A percentile compares a stretch with the other conserved stretches of the same genome.
phyloP scores from a whole-genome alignment of 2,888 invertebrate species.

The Ennomos quercinarius region DNA sequence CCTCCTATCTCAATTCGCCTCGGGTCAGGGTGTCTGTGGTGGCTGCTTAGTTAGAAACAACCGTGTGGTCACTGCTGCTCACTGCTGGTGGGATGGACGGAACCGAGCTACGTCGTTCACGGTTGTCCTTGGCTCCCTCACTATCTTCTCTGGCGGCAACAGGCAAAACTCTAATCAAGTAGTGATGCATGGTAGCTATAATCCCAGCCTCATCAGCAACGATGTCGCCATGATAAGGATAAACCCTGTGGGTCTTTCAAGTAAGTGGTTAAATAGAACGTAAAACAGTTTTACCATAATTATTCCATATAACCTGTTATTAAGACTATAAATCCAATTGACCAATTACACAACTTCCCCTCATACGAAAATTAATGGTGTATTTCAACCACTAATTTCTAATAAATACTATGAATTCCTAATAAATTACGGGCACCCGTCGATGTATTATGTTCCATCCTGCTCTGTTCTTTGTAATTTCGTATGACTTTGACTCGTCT shows the following conservation, averaged over 20 bases:
- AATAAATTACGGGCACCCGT: too few species aligned
- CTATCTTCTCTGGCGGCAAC: conserved; percentile 59
- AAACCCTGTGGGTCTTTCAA: conserved; percentile 29
- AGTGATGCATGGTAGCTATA: conserved; percentile 55
- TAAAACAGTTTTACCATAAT: too few species aligned
- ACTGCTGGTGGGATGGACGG: conserved; percentile 62
- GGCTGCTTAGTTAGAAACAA: conserved; percentile 50
- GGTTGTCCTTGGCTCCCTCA: conserved; percentile 60
- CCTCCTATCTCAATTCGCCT: conserved; percentile 34
- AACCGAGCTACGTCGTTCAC: conserved; percentile 54
- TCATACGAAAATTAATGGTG: too few species aligned
- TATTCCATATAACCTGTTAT: too few species aligned
- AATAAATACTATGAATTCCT: too few species aligned
- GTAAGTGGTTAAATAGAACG: conserved; percentile 39
- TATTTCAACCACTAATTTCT: too few species aligned
- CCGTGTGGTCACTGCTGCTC: conserved; percentile 56
- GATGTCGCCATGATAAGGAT: conserved; percentile 58
- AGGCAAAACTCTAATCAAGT: conserved; percentile 49
- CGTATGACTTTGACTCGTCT: too few species aligned
- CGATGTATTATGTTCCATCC: too few species aligned
- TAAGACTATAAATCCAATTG: too few species aligned
- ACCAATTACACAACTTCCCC: too few species aligned
- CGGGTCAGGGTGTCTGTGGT: conserved; percentile 55
- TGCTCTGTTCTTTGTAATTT: too few species aligned
- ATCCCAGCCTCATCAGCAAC: conserved; percentile 50